Evolutionary conservation across 2,888 invertebrate species (phyloP).

Genomic region (Rhagonycha fulva): DNA sequence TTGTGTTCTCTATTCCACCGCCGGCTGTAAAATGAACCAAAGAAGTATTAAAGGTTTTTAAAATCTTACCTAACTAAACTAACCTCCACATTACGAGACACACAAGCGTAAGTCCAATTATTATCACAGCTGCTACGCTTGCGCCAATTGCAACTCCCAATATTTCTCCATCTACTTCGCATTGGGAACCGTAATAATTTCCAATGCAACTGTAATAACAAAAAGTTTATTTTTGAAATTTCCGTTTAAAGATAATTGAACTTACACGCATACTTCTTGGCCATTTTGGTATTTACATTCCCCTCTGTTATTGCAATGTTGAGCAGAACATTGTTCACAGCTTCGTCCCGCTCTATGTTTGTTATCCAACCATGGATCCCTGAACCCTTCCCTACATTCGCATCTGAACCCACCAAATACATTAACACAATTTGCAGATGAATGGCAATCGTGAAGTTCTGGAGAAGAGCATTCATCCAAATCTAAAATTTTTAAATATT

Average conservation of each 20-base stretch:
- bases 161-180: slow-evolving; percentile 91
- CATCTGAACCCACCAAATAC: slow-evolving; percentile 84
- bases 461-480: slow-evolving; percentile 83
- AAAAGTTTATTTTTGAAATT: background rate
- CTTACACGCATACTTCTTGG: slow-evolving; percentile 77
- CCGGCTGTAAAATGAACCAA: slow-evolving; percentile 62
- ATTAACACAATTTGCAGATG: slow-evolving; percentile 77
- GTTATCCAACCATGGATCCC: slow-evolving; percentile 75
- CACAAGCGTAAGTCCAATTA: slow-evolving; percentile 83
- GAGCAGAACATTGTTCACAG: slow-evolving; percentile 77
- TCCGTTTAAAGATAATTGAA: slow-evolving; percentile 25
- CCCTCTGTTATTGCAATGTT: slow-evolving; percentile 83
- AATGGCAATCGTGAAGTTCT: slow-evolving; percentile 85
- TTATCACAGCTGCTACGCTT: slow-evolving; percentile 84
- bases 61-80: slow-evolving; percentile 26
- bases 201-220: slow-evolving; percentile 70
- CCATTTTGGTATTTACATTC: slow-evolving; percentile 78
- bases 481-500: slow-evolving; percentile 59
- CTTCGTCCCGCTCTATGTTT: slow-evolving; percentile 71
- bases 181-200: slow-evolving; percentile 85
- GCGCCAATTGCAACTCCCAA: slow-evolving; percentile 90
- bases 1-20: slow-evolving; percentile 91
- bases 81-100: slow-evolving; percentile 92
- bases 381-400: slow-evolving; percentile 72
- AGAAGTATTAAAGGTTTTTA: background rate